These are phyloP conservation scores for Thymelicus sylvestris DNA, from an alignment of 2,888 invertebrate species.

Conservation along the genomic window DNA sequence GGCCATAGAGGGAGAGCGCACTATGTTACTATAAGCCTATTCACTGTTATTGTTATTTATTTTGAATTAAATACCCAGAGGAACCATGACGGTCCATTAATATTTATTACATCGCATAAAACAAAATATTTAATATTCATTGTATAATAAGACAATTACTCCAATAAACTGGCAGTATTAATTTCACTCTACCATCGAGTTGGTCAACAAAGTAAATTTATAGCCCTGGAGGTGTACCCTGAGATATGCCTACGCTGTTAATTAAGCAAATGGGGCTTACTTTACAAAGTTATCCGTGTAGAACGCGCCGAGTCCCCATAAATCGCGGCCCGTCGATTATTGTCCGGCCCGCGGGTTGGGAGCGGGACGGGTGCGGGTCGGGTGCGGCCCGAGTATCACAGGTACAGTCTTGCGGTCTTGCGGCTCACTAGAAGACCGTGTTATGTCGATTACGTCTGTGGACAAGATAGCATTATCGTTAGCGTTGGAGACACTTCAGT, in stretches of 20 bases:
- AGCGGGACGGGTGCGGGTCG: conserved; percentile 19
- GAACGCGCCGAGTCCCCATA: conserved; percentile 68
- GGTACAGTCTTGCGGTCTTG: conserved; percentile 63
- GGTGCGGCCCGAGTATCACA: conserved; percentile 52
- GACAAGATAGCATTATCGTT: conserved; percentile 47
- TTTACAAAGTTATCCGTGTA: conserved; percentile 65
- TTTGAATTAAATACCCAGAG: too few relatives aligned
- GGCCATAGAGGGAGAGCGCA: too few relatives aligned
- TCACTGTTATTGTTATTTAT: too few relatives aligned
- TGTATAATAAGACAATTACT: background rate
- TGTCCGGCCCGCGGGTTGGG: conserved; percentile 44
- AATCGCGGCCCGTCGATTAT: conserved; percentile 50
- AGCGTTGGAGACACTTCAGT: conserved; percentile 10
- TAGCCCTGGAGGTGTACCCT: conserved; percentile 8
- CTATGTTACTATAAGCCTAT: too few relatives aligned
- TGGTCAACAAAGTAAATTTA: conserved; percentile 8
- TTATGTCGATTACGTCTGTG: conserved; percentile 63
- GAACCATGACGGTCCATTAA: too few relatives aligned
- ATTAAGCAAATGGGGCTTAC: conserved; percentile 52
- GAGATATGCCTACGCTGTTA: conserved; percentile 25
- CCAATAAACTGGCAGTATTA: background rate
- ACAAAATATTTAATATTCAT: background rate
- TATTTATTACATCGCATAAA: background rate
- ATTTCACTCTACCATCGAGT: background rate
- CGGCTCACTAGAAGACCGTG: conserved; percentile 55